These are phyloP conservation scores for Gorilla gorilla DNA, from an alignment of 2,113 vertebrate genomes.

Conservation along the genomic window DNA sequence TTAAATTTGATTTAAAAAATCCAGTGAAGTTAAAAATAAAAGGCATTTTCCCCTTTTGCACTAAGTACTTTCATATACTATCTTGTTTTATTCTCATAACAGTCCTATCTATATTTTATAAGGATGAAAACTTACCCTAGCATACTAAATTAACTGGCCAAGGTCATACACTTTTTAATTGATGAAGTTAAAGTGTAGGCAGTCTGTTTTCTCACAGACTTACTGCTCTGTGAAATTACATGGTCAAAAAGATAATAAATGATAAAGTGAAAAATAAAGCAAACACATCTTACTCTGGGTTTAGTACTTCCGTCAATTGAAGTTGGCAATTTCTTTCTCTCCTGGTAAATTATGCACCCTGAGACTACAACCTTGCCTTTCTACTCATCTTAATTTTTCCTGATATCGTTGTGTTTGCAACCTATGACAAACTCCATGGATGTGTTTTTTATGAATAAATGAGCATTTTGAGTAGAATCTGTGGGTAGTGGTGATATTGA, in stretches of 20 bases:
- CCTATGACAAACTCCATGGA: background rate
- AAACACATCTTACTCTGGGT: background rate
- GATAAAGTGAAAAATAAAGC: background rate
- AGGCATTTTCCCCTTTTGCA: background rate
- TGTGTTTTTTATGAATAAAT: background rate
- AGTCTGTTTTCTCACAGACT: background rate
- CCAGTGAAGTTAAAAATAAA: background rate
- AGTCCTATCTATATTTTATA: background rate
- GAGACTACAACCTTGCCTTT: background rate
- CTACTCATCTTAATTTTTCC: background rate
- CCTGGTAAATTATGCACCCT: background rate
- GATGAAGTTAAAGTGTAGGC: background rate
- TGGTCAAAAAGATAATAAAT: background rate
- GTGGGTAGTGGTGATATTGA: background rate
- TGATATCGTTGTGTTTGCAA: background rate
- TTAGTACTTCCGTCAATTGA: background rate
- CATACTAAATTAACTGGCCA: background rate
- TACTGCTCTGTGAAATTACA: background rate
- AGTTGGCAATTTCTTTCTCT: background rate
- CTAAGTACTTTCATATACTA: background rate
- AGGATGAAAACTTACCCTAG: background rate
- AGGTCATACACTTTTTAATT: background rate
- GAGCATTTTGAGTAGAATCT: background rate
- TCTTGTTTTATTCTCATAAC: background rate
- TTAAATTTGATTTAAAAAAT: background rate